Evolutionary conservation across 2,113 vertebrate genomes (phyloP).

Genomic region (rat (Rattus norvegicus)): DNA sequence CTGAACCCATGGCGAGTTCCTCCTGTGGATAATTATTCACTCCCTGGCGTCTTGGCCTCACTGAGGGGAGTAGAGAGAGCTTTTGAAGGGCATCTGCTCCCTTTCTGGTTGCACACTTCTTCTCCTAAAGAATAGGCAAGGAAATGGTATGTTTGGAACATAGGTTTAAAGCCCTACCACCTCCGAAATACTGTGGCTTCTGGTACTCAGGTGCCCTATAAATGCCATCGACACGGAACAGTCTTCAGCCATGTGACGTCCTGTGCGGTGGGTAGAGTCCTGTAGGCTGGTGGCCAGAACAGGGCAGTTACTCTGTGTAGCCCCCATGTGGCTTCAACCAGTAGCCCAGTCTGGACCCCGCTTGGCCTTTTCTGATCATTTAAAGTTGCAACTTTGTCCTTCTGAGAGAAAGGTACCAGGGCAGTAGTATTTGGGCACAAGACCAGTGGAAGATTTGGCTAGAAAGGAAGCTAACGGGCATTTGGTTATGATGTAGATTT

Average conservation of each 20-base stretch:
- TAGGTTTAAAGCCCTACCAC: neutral
- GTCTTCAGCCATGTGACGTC: neutral
- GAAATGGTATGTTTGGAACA: neutral
- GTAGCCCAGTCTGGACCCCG: neutral
- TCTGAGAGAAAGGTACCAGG: neutral
- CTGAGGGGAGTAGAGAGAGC: neutral
- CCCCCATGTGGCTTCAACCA: neutral
- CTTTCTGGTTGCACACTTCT: neutral
- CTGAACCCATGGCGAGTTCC: neutral
- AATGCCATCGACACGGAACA: neutral
- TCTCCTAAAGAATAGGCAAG: neutral
- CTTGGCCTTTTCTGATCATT: neutral
- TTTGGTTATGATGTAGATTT: neutral
- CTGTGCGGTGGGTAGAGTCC: neutral
- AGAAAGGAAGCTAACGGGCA: neutral
- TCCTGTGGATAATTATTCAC: rapidly evolving
- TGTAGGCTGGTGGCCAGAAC: neutral
- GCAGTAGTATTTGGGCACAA: neutral
- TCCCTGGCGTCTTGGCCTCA: neutral
- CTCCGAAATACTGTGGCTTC: neutral
- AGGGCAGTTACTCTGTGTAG: neutral
- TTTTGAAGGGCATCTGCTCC: neutral
- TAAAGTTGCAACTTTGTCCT: neutral
- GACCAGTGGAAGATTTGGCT: neutral
- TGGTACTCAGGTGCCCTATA: neutral